Conservation (phyloP, 2,888 invertebrate species). For the Ceratothoa steindachneri region DNA sequence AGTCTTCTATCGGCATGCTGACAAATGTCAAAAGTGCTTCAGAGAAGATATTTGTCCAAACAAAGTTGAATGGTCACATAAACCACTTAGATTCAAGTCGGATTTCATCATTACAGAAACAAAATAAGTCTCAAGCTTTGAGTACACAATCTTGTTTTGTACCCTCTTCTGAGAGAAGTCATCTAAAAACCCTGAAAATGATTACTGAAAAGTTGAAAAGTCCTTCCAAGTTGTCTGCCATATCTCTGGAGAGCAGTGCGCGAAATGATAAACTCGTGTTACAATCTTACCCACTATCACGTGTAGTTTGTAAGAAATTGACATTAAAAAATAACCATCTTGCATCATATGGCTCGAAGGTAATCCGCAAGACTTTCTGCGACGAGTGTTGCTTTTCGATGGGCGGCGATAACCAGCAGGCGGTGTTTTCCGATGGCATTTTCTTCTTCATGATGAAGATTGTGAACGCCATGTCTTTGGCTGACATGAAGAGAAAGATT, state of each 20-base stretch:
- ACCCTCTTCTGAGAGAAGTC: background rate
- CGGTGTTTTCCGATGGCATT: constrained; percentile 2
- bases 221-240: background rate
- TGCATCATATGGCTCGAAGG: background rate
- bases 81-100: too few species aligned
- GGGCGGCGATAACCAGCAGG: background rate
- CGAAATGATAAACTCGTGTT: background rate
- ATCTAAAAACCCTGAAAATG: background rate
- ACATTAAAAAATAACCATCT: background rate
- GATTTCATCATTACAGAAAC: too few species aligned
- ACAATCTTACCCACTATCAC: background rate
- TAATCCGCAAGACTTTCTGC: background rate
- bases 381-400: background rate
- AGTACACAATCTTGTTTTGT: too few species aligned
- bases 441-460: background rate
- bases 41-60: too few species aligned
- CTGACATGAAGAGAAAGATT: background rate
- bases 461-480: background rate
- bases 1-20: too few species aligned
- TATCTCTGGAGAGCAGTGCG: background rate
- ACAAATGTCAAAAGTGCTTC: too few species aligned
- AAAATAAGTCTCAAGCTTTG: too few species aligned
- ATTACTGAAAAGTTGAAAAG: background rate
- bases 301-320: background rate
- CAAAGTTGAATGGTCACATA: too few species aligned